Evolutionary conservation across 2,888 invertebrate species (phyloP), one percentile per base, ranked within the genome.

Genomic region (Papilio protenor): DNA sequence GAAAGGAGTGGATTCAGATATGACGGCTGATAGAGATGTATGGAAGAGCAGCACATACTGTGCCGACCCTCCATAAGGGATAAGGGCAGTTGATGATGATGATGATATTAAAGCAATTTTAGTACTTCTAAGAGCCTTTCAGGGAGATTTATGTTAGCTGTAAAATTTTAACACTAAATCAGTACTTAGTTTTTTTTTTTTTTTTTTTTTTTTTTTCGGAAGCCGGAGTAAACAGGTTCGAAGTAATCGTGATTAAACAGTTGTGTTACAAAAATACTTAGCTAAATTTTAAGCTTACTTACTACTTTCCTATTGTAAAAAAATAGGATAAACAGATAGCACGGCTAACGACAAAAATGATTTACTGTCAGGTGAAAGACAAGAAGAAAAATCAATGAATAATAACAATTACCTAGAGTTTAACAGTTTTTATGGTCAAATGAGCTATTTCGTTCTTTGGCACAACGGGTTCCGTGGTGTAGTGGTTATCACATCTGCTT

Each of bases 401-500:
- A 5, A 4, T 16, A 52, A 16, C 18, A 52, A 18, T 16, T 52
- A 18, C 21, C 2, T 11, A 21, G 10, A 1, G 12, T 57, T 23
- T 57, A 57, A 23, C 4, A n/a, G 2, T n/a, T 61, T 14, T 16
- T 27, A 16, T 12, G 21, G 21, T 21, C 12, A 3, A 12, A 23
- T 12, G 1, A 2, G 12, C 10, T 23, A 23, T 82, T 88, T 86
- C 78, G 12, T 0, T 0, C 0, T 0, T 0, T 0, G 0, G 0
- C 0, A 0, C 0, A 40, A 80, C 2, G 40, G 89, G 89, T 90
- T 89, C 88, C 87, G 89, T 89, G 89, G 89, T 89, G 89, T 40
- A 40, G 40, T 40, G 40, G 40, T 40, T 89, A 89, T 89, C 89
- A 89, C 88, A 88, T 90, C 88, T 89, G 96, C 96, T 96, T 96